These are phyloP conservation scores for Saguinus oedipus DNA, from an alignment of 2,797 vertebrate genomes.

Conservation along the genomic window DNA sequence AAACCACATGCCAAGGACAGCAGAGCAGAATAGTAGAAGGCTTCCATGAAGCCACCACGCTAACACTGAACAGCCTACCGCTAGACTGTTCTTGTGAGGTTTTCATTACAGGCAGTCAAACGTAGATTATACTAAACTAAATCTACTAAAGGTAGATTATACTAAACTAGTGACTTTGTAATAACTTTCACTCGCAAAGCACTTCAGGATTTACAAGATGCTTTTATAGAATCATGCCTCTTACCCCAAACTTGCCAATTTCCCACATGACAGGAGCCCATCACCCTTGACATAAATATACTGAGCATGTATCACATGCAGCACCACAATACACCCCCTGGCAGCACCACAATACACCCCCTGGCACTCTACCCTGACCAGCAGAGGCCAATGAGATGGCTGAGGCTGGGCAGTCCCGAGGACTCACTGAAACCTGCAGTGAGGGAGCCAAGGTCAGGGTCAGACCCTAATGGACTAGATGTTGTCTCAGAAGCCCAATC, in stretches of 20 bases:
- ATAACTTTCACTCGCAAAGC: not conserved
- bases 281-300: not conserved
- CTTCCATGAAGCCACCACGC: not conserved
- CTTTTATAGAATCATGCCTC: not conserved
- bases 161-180: not conserved
- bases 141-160: not conserved
- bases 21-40: not conserved
- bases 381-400: not conserved
- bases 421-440: not conserved
- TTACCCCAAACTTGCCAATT: not conserved
- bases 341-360: not conserved
- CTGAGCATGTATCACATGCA: accelerated
- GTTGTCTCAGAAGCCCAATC: not conserved
- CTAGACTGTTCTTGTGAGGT: not conserved
- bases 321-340: not conserved
- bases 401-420: not conserved
- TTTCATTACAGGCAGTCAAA: not conserved
- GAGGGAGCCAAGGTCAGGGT: not conserved
- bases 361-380: not conserved
- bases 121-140: not conserved
- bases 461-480: not conserved
- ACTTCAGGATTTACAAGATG: not conserved
- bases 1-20: not conserved
- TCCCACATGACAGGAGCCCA: not conserved
- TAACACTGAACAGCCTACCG: not conserved